Evolutionary conservation across 2,888 invertebrate species (phyloP).

Genomic region (Tiliacea citrago): DNA sequence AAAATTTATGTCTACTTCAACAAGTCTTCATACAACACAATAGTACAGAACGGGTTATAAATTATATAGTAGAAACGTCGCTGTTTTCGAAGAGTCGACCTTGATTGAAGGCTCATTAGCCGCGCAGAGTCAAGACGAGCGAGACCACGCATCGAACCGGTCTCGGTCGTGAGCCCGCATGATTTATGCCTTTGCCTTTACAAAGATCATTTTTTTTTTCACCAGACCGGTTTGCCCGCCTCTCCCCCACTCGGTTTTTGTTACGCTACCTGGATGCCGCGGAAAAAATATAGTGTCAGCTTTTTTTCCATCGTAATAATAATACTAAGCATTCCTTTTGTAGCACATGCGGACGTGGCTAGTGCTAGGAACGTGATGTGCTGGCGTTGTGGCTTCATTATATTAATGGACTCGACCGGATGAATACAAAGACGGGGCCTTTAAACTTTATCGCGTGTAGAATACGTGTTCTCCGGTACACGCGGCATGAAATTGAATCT

Average conservation of each 20-base stretch:
- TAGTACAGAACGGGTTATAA: conserved; percentile 74
- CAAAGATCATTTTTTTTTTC: conserved; percentile 82
- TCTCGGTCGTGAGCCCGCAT: conserved; percentile 86
- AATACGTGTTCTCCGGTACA: conserved; percentile 79
- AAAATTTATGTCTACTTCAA: conserved; percentile 20
- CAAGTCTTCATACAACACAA: conserved; percentile 47
- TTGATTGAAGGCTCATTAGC: conserved; percentile 90
- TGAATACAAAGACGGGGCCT: conserved; percentile 88
- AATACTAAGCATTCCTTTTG: conserved; percentile 89
- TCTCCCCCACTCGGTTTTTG: conserved; percentile 79
- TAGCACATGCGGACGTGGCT: conserved; percentile 88
- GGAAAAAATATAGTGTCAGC: conserved; percentile 86
- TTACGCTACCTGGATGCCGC: conserved; percentile 87
- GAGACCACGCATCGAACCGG: conserved; percentile 81
- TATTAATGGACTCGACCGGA: conserved; percentile 88
- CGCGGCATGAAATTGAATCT: conserved; percentile 80
- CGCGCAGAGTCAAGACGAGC: conserved; percentile 77
- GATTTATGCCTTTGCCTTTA: conserved; percentile 87
- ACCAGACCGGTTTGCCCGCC: conserved; percentile 83
- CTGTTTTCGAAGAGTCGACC: conserved; percentile 81
- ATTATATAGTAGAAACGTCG: conserved; percentile 73
- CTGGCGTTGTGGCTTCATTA: conserved; percentile 88
- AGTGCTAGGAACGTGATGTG: conserved; percentile 85
- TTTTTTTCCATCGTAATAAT: conserved; percentile 86
- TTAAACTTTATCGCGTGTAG: conserved; percentile 85